phyloP scores from a whole-genome alignment of 2,888 invertebrate species.

The Tipula helvola region DNA sequence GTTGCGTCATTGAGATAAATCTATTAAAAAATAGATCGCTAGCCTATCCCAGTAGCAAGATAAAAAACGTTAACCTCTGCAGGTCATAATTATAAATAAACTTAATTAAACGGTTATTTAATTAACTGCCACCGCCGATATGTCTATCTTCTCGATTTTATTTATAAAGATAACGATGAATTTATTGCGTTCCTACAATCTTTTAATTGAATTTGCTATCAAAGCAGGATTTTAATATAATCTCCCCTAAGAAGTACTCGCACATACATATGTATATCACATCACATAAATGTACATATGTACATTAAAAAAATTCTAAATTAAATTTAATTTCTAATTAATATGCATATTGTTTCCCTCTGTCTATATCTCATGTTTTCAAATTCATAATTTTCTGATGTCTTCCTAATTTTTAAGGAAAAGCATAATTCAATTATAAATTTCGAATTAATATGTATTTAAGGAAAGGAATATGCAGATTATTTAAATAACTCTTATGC shows the following conservation, averaged over 20 bases:
- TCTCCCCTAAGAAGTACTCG: not conserved
- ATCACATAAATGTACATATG: not conserved
- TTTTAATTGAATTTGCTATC: not conserved
- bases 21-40: not conserved
- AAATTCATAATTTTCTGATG: not conserved
- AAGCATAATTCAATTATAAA: not conserved
- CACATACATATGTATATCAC: not conserved
- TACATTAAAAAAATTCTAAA: not conserved
- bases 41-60: not conserved
- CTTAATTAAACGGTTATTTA: not conserved
- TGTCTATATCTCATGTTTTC: not conserved
- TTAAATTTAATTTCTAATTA: not conserved
- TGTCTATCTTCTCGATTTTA: not conserved
- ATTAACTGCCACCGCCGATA: not conserved
- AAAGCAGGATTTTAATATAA: not conserved
- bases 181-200: not conserved
- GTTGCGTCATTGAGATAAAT: not conserved
- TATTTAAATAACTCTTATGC: not conserved
- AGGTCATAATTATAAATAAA: not conserved
- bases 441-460: not conserved
- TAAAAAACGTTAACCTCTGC: not conserved
- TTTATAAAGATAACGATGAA: not conserved
- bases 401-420: not conserved
- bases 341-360: not conserved
- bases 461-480: not conserved